Base-by-base conservation (phyloP, 2,888 invertebrate genomes). In the Drosophila paramelanica region DNA sequence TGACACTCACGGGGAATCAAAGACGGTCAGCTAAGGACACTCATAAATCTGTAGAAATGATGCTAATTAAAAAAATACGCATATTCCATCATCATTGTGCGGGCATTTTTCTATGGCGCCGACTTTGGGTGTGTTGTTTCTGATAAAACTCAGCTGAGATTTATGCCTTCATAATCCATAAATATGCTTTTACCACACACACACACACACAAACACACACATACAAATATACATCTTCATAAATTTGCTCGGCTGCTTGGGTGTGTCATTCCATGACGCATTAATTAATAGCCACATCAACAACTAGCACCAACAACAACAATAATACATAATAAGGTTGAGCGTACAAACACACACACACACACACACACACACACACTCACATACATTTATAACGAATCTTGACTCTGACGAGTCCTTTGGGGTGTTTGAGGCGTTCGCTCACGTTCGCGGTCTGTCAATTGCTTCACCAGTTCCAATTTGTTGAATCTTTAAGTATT, bases 261-360 rank as follows among this genome's bases (percentile, higher is more conserved):
- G 72, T 80, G 81, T 78, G 89, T 90, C 90, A 90, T 89, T 90
- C 76, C 81, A 78, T 78, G 79, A 80, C 85, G 77, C 87, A 87
- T 87, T 90, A 90, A 90, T 90, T 91, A 90, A 90, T 88, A 86
- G 84, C 82, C 85, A 81, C 83, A 84, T 84, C 83, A 88, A 88
- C 83, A 86, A 88, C 87, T 86, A 79, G 69, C 75, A 70, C 71
- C 81, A 73, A 64, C 70, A 64, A 45, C 74, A 77, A 62, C 62
- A 67, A 61, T 43, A 65, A 67, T 61, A 73, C 49, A 69, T 77
- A 77, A 68, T 67, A 67, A 80, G 69, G 61, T 41, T 59, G 31
- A 47, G 49, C 38, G 17, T 47, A 49, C 42, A 17, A 17, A 39
- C 36, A 51, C 62, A 53, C 65, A 38, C 31, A 43, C 51, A 5